Evolutionary conservation across 2,888 invertebrate species (phyloP), one percentile per base, ranked within the genome.

Genomic region (Hybos culiciformis): DNA sequence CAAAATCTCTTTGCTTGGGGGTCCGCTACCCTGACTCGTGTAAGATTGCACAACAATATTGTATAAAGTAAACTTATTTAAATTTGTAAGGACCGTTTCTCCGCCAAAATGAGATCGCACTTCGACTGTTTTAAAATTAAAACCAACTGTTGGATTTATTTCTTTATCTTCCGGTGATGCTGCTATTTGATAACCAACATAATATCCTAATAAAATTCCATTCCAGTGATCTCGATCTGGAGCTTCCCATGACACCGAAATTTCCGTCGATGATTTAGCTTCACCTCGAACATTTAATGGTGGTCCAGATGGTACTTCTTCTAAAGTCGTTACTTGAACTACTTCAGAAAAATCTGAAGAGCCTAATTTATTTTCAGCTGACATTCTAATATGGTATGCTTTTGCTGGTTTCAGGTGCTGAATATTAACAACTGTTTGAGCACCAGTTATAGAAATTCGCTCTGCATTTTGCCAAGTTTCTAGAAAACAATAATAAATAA

Each of bases 351-450:
- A 85, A 56, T 85, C 84, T 53, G 91, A 88, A 51, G 83, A 76
- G 3, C 92, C 92, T 50, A 92, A 71, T 56, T 86, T 76, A 67
- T 92, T 92, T 63, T 88, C 87, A 8, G 91, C 91, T 53, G 90
- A 77, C 57, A 92, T 83, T 54, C 91, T 74, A 54, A 92, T 74
- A 60, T 90, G 85, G 68, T 92, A 93, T 14, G 83, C 80, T 47
- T 83, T 85, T 6, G 90, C 83, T 11, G 92, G 92, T 46, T 82
- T 80, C 24, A 92, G 70, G 57, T 83, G 83, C 57, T 79, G 81
- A 29, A 88, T 78, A 50, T 78, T 82, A 26, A 84, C 81, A 50
- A 82, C 79, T 3, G 84, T 82, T 57, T 84, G 84, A n/a, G 80
- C 77, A 4, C 87, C 87, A 3, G 84, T 78, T 12, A 87, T 83